These are phyloP conservation scores for Dipodomys spectabilis DNA, from an alignment of 2,113 vertebrate genomes.

Conservation along the genomic window DNA sequence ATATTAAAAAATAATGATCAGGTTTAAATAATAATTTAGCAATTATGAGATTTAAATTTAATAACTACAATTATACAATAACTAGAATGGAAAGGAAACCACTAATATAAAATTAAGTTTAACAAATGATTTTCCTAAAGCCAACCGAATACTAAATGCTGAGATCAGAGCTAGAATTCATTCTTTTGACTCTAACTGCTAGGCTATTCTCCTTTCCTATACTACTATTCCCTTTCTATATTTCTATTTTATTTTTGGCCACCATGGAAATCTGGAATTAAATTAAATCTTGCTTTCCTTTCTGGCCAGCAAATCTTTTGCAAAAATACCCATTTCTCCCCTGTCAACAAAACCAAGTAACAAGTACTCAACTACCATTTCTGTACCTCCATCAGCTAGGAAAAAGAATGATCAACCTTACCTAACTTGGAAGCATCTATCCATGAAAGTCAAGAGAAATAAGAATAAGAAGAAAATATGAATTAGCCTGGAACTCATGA, in stretches of 20 bases:
- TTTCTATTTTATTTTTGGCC: too few species aligned
- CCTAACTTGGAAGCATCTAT: background rate
- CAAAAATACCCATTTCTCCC: background rate
- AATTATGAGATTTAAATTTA: background rate
- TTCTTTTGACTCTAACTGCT: background rate
- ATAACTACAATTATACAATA: background rate
- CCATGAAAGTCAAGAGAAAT: background rate
- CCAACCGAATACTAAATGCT: background rate
- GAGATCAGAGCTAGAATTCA: background rate
- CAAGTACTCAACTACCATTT: background rate
- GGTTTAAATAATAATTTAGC: background rate
- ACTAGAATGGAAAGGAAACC: background rate
- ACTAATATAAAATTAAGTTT: background rate
- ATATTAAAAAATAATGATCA: background rate
- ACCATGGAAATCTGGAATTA: background rate
- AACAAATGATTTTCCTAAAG: background rate
- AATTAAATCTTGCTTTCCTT: background rate
- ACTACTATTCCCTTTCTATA: background rate
- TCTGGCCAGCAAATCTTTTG: background rate
- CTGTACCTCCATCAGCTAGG: background rate
- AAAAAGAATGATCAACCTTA: background rate
- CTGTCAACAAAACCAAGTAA: background rate
- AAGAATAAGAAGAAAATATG: background rate
- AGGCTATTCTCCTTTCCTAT: background rate
- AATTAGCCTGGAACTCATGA: background rate